Base-by-base conservation (phyloP, 2,888 invertebrate genomes). In the Hydroisotoma schaefferi region DNA sequence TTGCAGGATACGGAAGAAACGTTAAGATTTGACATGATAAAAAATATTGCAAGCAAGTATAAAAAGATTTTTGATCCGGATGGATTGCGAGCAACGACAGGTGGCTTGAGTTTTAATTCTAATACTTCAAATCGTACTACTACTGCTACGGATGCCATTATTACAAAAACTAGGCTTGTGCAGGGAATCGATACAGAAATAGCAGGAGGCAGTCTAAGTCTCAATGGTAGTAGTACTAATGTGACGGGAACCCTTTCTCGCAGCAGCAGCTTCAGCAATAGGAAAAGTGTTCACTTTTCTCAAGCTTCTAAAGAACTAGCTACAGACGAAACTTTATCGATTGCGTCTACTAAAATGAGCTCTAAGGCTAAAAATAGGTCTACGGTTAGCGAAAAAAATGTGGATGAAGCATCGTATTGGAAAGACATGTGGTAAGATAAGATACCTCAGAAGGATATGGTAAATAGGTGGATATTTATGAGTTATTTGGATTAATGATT, bases 351-450 rank as follows among this genome's bases (percentile, higher is more conserved):
- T 8, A 23, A 23, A 18, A 46, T 10, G 22, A 20, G 12, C 6
- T 4, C 23, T 4, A 25, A 46, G 46, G 8, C 20, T 23, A 23
- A 23, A 23, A 25, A 8, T 46, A 46, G 25, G 25, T 5, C 25
- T 23, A 44, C 25, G 1, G 18, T 51, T 51, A 59, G 59, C 51
- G 55, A 55, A 44, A 59, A 33, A 40, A 51, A 47, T 1, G 51
- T 63, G 12, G 55, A 57, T 47, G 68, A 67, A 55, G 58, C 57
- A 40, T 54, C 54, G 26, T 70, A 65, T 54, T 68, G 67, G 67
- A 64, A 70, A 58, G 64, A 68, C 43, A 59, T 64, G 67, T 70
- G 70, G 70, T 70, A 63, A 70, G 65, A 33, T 15, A 33, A 10
- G 33, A 33, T 6, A 15, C 6, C 33, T 6, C 15, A 33, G 15